Evolutionary conservation across 2,113 vertebrate species (phyloP).

Genomic region (Daboia siamensis): DNA sequence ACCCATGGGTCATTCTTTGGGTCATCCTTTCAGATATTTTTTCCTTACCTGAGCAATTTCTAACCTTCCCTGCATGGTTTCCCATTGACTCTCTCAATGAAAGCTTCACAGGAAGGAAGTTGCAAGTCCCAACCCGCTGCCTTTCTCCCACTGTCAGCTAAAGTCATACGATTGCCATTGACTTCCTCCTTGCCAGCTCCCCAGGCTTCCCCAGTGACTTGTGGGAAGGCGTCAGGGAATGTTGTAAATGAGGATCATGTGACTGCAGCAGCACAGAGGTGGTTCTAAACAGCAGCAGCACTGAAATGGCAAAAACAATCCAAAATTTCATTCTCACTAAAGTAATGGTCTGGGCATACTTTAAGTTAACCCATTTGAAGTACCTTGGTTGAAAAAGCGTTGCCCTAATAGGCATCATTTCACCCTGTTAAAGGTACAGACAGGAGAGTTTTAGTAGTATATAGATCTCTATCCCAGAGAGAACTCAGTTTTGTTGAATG

Average conservation of each 20-base stretch:
- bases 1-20: too few species aligned
- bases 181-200: neutral
- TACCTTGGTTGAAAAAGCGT: too few species aligned
- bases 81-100: too few species aligned
- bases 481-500: too few species aligned
- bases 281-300: neutral
- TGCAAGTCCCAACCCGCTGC: too few species aligned
- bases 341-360: neutral
- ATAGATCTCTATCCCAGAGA: too few species aligned
- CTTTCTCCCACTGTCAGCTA: neutral
- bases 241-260: neutral
- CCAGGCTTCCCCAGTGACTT: neutral
- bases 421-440: too few species aligned
- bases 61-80: too few species aligned
- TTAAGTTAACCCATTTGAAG: neutral
- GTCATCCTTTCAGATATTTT: too few species aligned
- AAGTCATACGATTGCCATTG: neutral
- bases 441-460: too few species aligned
- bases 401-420: too few species aligned
- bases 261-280: neutral
- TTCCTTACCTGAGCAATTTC: too few species aligned
- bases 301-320: neutral
- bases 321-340: neutral
- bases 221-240: neutral
- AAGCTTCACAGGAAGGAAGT: neutral